Percentiles rank a stretch among this genome's conserved stretches.
These are phyloP conservation scores for Coptodon bakossiorum DNA, from an alignment of 2,113 vertebrate species.

Conservation along the genomic window DNA sequence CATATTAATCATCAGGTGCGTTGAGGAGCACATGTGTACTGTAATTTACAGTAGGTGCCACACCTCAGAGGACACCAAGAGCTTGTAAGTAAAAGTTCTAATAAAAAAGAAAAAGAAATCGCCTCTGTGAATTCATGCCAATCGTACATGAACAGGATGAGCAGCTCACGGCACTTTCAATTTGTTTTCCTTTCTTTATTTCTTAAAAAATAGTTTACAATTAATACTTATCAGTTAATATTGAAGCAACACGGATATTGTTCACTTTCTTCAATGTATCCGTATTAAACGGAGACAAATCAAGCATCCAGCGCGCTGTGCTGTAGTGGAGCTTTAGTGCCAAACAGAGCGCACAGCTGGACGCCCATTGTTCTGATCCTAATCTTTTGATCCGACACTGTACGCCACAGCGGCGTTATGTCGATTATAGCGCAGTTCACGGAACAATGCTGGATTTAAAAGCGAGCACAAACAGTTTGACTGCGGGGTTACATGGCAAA, in stretches of 20 bases:
- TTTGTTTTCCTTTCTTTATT: background rate
- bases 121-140: background rate
- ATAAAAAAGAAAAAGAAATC: background rate
- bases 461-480: background rate
- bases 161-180: background rate
- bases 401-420: background rate
- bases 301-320: background rate
- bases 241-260: background rate
- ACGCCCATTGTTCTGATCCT: slow-evolving; percentile 37
- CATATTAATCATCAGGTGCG: background rate
- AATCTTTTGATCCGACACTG: slow-evolving; percentile 49
- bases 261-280: background rate
- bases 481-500: background rate
- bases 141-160: background rate
- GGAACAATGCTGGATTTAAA: background rate
- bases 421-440: background rate
- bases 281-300: background rate
- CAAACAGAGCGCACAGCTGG: slow-evolving; percentile 47
- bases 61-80: background rate
- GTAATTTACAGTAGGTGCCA: background rate
- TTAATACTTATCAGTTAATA: background rate
- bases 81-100: background rate
- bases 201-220: background rate
- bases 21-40: background rate
- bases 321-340: background rate